A percentile compares a stretch with the other conserved stretches of the same genome.
Evolutionary conservation across 2,113 vertebrate species (phyloP).

Genomic region (Tonatia bakeri): DNA sequence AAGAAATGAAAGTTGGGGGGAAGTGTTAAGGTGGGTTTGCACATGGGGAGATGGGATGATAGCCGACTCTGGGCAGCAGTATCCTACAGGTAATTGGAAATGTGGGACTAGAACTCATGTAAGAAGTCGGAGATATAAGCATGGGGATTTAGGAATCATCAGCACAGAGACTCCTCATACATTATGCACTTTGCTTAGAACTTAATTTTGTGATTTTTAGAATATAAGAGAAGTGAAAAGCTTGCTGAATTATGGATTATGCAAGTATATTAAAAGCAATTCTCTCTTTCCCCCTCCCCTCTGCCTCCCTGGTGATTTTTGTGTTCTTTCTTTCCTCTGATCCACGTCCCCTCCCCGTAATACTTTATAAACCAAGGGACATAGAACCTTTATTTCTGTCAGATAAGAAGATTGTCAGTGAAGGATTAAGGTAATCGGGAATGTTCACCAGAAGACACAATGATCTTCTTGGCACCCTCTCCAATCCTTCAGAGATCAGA

Average conservation of each 20-base stretch:
- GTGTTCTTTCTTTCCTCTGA: constrained; percentile 56
- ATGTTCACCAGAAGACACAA: not conserved
- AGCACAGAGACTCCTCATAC: constrained; percentile 53
- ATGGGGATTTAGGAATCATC: constrained; percentile 18
- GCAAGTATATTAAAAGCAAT: constrained; percentile 64
- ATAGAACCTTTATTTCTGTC: constrained; percentile 39
- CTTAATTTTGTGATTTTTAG: constrained; percentile 70
- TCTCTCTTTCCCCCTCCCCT: not conserved
- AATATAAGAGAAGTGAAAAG: constrained; percentile 68
- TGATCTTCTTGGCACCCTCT: not conserved
- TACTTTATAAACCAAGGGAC: constrained; percentile 37
- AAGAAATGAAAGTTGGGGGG: not conserved
- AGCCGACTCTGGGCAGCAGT: not conserved
- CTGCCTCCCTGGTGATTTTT: constrained; percentile 51
- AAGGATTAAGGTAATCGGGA: constrained; percentile 26
- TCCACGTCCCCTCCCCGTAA: not conserved
- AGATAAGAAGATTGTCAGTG: constrained; percentile 57
- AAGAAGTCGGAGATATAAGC: not conserved
- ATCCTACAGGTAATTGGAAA: not conserved
- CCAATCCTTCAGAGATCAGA: constrained; percentile 37
- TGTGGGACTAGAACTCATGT: not conserved
- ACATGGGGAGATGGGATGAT: not conserved
- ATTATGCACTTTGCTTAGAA: constrained; percentile 72
- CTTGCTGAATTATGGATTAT: constrained; percentile 76
- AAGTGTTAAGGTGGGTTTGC: not conserved